Percentiles rank a stretch among this genome's conserved stretches.
These are phyloP conservation scores for Criorhina ranunculi DNA, from an alignment of 2,888 invertebrate species.

Conservation along the genomic window DNA sequence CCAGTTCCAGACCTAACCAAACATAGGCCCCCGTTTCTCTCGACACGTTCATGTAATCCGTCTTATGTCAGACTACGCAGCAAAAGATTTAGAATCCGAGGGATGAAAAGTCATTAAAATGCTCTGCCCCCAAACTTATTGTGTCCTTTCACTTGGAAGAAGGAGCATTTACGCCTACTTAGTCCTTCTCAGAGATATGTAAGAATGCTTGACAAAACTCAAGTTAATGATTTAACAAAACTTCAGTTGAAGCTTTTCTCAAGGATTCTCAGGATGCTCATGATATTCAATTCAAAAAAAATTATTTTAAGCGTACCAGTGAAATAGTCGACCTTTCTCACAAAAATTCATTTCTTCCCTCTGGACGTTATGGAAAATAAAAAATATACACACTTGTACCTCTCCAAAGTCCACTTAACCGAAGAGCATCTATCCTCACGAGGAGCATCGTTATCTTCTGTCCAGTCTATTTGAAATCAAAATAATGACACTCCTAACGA, in stretches of 20 bases:
- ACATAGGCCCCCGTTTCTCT: too few species aligned
- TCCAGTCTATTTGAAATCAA: slow-evolving; percentile 66
- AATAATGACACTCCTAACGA: slow-evolving; percentile 72
- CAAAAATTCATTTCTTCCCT: neutral
- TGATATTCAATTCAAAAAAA: neutral
- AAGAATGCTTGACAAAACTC: too few species aligned
- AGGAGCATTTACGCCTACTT: too few species aligned
- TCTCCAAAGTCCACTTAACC: slow-evolving; percentile 39
- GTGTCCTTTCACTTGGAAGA: too few species aligned
- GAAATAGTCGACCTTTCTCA: slow-evolving; percentile 1
- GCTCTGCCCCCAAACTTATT: too few species aligned
- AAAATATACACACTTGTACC: slow-evolving; percentile 1
- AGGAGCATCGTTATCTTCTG: slow-evolving; percentile 54
- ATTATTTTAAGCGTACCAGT: slow-evolving; percentile 1
- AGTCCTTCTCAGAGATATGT: too few species aligned
- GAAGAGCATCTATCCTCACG: slow-evolving; percentile 16
- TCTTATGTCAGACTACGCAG: too few species aligned
- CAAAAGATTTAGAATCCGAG: too few species aligned
- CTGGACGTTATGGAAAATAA: neutral
- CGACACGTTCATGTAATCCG: too few species aligned
- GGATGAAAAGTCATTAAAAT: too few species aligned
- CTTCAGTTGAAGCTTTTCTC: neutral
- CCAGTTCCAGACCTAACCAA: too few species aligned
- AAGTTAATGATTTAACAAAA: too few species aligned
- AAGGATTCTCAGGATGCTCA: neutral